These are phyloP conservation scores for Emydocephalus ijimae DNA, from an alignment of 2,113 vertebrate genomes.

Conservation along the genomic window DNA sequence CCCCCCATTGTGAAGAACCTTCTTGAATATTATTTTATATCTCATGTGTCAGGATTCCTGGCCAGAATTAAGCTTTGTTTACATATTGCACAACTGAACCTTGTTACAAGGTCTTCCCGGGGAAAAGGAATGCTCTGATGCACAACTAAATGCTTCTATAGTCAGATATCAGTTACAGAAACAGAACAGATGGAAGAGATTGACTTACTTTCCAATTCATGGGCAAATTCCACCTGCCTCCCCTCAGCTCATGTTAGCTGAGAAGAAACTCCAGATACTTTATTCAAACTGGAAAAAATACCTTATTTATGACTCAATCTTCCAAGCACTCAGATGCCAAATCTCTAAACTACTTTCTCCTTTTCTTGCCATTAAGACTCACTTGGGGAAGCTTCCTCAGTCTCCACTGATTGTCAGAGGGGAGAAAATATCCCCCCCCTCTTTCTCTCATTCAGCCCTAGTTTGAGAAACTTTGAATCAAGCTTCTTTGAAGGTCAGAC, in stretches of 20 bases:
- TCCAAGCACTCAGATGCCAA: not conserved
- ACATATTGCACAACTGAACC: not conserved
- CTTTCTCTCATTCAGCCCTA: not conserved
- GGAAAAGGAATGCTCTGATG: not conserved
- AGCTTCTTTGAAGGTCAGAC: not conserved
- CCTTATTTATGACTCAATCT: not conserved
- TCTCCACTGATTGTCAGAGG: not conserved
- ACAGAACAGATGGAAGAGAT: not conserved
- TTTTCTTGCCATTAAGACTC: not conserved
- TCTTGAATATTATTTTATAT: not conserved
- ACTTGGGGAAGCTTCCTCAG: not conserved
- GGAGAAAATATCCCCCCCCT: not conserved
- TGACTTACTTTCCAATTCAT: not conserved
- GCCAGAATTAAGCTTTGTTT: not conserved
- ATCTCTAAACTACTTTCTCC: not conserved
- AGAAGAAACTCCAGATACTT: not conserved
- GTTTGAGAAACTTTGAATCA: not conserved
- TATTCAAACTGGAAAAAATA: not conserved
- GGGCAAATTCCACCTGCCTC: not conserved
- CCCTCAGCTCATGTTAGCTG: not conserved
- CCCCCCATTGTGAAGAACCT: not conserved
- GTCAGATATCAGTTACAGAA: not conserved
- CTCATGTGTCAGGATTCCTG: not conserved
- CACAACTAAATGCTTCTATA: not conserved
- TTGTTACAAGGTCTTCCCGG: not conserved